A percentile compares a stretch with the other conserved stretches of the same genome.
phyloP scores from a whole-genome alignment of 2,797 vertebrate species.

The Hapalemur alaotrensis region DNA sequence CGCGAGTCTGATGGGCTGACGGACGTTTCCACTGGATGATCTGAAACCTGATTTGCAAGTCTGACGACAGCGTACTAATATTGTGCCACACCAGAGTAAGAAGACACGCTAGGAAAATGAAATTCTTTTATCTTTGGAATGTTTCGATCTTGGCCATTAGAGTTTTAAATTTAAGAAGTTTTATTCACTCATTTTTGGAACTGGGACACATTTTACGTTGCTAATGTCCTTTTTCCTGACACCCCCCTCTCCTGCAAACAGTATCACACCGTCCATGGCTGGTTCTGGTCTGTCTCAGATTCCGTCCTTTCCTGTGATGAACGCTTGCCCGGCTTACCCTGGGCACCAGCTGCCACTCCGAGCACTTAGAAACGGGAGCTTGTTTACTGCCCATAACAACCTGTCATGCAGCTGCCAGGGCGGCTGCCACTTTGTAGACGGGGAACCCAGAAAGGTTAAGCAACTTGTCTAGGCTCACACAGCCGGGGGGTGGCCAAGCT shows the following conservation, averaged over 20 bases:
- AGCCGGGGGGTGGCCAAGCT: rapidly evolving
- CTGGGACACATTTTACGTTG: not conserved
- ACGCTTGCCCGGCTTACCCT: rapidly evolving
- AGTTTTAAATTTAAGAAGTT: not conserved
- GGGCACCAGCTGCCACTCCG: not conserved
- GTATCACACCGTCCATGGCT: rapidly evolving
- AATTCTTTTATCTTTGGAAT: slow-evolving; percentile 62
- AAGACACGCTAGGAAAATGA: slow-evolving; percentile 44
- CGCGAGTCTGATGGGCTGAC: not conserved
- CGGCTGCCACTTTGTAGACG: rapidly evolving
- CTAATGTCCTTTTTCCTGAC: not conserved
- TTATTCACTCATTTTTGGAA: not conserved
- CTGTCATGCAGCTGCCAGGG: rapidly evolving
- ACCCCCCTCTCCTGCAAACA: rapidly evolving
- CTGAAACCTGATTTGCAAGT: slow-evolving; percentile 57
- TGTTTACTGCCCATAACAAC: rapidly evolving
- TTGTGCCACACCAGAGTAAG: not conserved
- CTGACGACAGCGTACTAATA: slow-evolving; percentile 43
- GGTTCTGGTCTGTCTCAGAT: not conserved
- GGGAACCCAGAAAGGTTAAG: rapidly evolving
- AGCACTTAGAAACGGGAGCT: rapidly evolving
- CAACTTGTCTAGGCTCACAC: rapidly evolving
- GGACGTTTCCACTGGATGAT: slow-evolving; percentile 25
- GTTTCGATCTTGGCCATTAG: slow-evolving; percentile 48
- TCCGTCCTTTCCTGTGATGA: rapidly evolving